phyloP scores from a whole-genome alignment of 2,888 invertebrate genomes.

The Ophion obscuratus region DNA sequence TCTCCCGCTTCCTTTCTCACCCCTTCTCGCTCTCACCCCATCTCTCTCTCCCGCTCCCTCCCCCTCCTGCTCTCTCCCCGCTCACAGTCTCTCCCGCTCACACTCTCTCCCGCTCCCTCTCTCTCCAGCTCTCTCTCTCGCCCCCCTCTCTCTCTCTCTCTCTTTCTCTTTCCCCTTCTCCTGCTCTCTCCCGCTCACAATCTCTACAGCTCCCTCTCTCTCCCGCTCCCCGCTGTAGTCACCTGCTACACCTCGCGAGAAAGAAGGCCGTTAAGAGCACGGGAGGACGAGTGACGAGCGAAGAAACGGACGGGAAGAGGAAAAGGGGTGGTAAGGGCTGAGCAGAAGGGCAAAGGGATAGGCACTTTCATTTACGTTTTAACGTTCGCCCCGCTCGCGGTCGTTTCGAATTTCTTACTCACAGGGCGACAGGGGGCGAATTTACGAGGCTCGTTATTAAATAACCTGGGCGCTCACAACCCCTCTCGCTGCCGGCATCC shows the following conservation, averaged over 20 bases:
- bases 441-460: slow-evolving; percentile 78
- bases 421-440: slow-evolving; percentile 66
- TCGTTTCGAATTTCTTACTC: slow-evolving; percentile 69
- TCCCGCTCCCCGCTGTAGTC: neutral
- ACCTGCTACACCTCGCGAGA: no score
- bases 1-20: neutral
- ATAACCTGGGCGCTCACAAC: slow-evolving; percentile 64
- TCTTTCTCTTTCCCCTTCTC: neutral
- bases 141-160: neutral
- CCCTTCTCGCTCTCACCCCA: neutral
- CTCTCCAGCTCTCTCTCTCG: neutral
- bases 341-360: slow-evolving; percentile 18
- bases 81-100: neutral
- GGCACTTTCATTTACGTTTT: slow-evolving; percentile 64
- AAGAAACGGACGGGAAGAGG: no score
- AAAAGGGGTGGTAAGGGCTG: slow-evolving; percentile 29
- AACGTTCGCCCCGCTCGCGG: slow-evolving; percentile 57
- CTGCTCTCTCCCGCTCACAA: neutral
- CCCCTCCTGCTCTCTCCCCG: neutral
- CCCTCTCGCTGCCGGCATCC: slow-evolving; percentile 2
- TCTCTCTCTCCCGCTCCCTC: neutral
- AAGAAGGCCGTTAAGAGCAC: no score
- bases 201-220: neutral
- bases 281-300: no score
- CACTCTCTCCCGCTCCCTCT: neutral